phyloP scores from a whole-genome alignment of 2,113 vertebrate species.

The Recurvirostra avosetta region DNA sequence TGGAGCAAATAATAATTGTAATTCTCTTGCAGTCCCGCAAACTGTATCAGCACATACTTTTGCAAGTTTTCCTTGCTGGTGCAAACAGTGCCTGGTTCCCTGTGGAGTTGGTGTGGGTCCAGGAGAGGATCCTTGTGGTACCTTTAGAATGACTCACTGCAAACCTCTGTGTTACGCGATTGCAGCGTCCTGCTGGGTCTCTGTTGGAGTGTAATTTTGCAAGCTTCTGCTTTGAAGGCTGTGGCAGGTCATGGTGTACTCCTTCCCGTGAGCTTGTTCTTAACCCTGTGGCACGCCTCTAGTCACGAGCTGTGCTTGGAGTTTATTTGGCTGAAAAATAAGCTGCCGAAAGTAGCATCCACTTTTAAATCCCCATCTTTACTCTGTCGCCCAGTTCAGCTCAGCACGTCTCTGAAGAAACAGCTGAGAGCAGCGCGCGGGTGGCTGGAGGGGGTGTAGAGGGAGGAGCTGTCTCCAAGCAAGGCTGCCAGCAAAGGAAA shows the following conservation, averaged over 20 bases:
- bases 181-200: neutral
- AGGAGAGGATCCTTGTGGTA: neutral
- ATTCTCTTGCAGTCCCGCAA: neutral
- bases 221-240: neutral
- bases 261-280: neutral
- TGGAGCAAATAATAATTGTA: neutral
- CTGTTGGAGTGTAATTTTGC: neutral
- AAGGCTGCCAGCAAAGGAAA: neutral
- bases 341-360: neutral
- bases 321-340: neutral
- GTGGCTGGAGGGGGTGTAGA: neutral
- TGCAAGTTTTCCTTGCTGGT: neutral
- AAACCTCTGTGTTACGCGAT: accelerated
- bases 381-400: neutral
- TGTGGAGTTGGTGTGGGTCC: neutral
- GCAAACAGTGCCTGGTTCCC: neutral
- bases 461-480: neutral
- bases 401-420: accelerated
- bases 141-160: neutral
- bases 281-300: neutral
- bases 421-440: accelerated
- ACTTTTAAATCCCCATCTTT: too few species aligned
- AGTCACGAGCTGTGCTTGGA: neutral
- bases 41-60: neutral
- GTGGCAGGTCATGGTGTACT: accelerated